Conservation (phyloP, 2,888 invertebrate genomes). For the Heliconius erato region DNA sequence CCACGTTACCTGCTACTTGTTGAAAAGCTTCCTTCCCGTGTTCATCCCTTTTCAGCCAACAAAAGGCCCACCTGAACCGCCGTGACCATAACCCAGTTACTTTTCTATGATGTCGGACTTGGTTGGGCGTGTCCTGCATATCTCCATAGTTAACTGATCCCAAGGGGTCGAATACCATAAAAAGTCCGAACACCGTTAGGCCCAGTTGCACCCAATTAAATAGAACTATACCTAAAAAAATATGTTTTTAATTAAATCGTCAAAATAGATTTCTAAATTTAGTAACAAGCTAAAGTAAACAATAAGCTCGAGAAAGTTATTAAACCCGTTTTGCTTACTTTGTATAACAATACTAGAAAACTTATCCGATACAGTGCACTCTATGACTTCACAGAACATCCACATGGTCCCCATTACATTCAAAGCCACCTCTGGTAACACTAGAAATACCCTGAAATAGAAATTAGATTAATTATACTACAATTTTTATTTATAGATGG, state of each 20-base stretch:
- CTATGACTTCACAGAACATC: constrained; percentile 90
- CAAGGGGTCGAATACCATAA: constrained; percentile 93
- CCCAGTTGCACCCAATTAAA: constrained; percentile 93
- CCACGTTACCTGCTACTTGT: constrained; percentile 89
- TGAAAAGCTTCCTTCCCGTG: constrained; percentile 92
- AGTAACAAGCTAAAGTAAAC: background rate
- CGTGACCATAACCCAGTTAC: constrained; percentile 91
- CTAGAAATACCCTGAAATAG: constrained; percentile 88
- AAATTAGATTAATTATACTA: background rate
- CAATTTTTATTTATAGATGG: background rate
- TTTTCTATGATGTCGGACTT: constrained; percentile 88
- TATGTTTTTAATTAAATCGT: background rate
- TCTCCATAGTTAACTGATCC: constrained; percentile 89
- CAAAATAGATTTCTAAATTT: background rate
- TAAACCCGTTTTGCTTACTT: constrained; percentile 82
- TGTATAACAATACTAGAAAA: constrained; percentile 91
- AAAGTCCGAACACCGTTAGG: constrained; percentile 90
- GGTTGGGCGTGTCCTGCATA: constrained; percentile 87
- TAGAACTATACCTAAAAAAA: constrained; percentile 88
- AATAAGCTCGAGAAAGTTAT: background rate
- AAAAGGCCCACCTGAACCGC: constrained; percentile 91
- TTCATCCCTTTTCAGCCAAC: constrained; percentile 90
- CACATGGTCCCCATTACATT: constrained; percentile 93
- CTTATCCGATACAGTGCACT: constrained; percentile 88
- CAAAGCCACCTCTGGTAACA: constrained; percentile 91